phyloP scores from a whole-genome alignment of 2,888 invertebrate genomes.

The Tipula unca region DNA sequence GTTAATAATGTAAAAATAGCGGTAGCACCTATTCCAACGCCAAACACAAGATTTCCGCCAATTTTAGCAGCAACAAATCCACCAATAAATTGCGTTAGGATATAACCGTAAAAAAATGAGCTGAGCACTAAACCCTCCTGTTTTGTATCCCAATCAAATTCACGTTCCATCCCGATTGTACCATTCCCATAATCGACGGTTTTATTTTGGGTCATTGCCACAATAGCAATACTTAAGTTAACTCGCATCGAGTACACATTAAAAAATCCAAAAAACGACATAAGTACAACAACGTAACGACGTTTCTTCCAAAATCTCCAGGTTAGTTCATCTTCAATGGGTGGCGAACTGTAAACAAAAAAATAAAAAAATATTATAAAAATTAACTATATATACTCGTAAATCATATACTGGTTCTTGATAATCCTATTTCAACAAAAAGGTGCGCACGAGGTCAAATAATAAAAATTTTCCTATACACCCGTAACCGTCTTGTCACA shows the following conservation, averaged over 20 bases:
- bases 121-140: constrained; percentile 71
- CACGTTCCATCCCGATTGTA: constrained; percentile 52
- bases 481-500: background rate
- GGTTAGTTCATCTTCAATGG: constrained; percentile 31
- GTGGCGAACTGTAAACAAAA: background rate
- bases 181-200: constrained; percentile 54
- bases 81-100: constrained; percentile 73
- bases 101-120: constrained; percentile 85
- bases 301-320: constrained; percentile 69
- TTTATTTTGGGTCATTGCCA: constrained; percentile 78
- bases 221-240: constrained; percentile 86
- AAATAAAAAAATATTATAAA: background rate
- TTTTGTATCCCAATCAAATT: constrained; percentile 73
- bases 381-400: no score
- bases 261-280: constrained; percentile 80
- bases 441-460: background rate
- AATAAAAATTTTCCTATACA: background rate
- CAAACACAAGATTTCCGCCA: constrained; percentile 77
- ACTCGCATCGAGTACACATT: constrained; percentile 76
- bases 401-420: background rate
- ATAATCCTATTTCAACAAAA: background rate
- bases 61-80: constrained; percentile 75
- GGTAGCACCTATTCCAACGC: constrained; percentile 67
- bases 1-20: constrained; percentile 72
- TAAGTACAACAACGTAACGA: constrained; percentile 62